Percentiles rank a stretch among this genome's conserved stretches.
phyloP scores from a whole-genome alignment of 2,113 vertebrate species.

The Gallinago undulata region DNA sequence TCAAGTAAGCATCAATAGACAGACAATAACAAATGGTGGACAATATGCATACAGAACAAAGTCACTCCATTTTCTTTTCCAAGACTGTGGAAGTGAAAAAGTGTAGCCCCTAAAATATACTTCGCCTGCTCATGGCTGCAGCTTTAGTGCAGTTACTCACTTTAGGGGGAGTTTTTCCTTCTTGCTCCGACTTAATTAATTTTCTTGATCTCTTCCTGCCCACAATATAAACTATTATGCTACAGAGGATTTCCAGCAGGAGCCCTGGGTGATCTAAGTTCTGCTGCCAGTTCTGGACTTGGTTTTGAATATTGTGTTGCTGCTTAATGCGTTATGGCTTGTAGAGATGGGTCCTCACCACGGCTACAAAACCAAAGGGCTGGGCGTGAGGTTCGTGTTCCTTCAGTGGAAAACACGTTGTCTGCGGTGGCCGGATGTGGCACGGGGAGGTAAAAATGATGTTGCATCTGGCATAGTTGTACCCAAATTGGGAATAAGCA shows the following conservation, averaged over 20 bases:
- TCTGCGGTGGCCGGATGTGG: neutral
- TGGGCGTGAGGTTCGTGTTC: neutral
- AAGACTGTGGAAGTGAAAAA: neutral
- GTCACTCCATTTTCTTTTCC: constrained; percentile 11
- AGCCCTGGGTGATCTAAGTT: neutral
- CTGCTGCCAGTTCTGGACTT: neutral
- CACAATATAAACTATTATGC: neutral
- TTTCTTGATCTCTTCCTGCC: neutral
- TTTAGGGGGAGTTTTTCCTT: neutral
- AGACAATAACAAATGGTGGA: constrained; percentile 47
- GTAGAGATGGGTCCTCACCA: neutral
- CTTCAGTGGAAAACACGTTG: rapidly evolving
- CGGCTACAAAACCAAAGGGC: neutral
- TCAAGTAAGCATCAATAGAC: constrained; percentile 37
- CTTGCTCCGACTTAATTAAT: neutral
- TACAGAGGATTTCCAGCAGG: neutral
- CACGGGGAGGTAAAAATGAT: neutral
- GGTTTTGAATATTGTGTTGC: neutral
- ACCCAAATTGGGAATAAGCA: neutral
- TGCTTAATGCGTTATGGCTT: neutral
- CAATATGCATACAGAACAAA: constrained; percentile 7
- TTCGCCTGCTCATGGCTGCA: neutral
- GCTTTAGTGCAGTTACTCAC: neutral
- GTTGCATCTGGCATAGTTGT: neutral
- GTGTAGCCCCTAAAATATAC: neutral